Evolutionary conservation across 23 tunicate genomes (phyloP), one percentile per base, ranked within the genome.

Genomic region (Trididemnum clinides): DNA sequence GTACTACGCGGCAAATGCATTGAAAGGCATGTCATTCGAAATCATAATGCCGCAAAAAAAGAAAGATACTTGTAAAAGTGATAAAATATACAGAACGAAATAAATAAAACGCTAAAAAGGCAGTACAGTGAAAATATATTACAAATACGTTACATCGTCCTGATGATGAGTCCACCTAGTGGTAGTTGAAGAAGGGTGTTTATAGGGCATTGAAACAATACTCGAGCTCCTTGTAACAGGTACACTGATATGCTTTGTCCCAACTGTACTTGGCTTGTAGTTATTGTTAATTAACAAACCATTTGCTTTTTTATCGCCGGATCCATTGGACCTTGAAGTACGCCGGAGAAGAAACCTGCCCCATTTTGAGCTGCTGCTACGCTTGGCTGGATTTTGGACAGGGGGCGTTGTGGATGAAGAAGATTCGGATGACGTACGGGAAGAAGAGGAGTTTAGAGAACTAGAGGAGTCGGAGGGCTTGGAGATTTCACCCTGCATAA

Each of bases 111-210:
- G n/a, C n/a, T n/a, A n/a, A n/a, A n/a, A n/a, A n/a, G n/a, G n/a
- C n/a, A n/a, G n/a, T n/a, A n/a, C n/a, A n/a, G n/a, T n/a, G n/a
- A n/a, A n/a, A n/a, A n/a, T n/a, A n/a, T n/a, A 29, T 82, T 74
- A 91, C 71, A 91, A 82, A 49, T 81, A 91, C 84, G 96, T 91
- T 72, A 91, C 80, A 72, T 91, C 96, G 74, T 91, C 96, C 57
- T 90, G 89, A 29, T 65, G 71, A 50, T 85, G 95, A 1, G 87
- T 84, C 94, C 94, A 89, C 26, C 76, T 62, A 32, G 70, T 77
- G 23, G 89, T 64, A 51, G 44, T 63, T 29, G 57, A 37, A 2
- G 89, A 21, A 35, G 86, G 49, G n/a, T 64, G 74, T 44, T 85
- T 80, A 69, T 85, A 85, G 7, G 95, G 85, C 34, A 84, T 80